A percentile compares a stretch with the other conserved stretches of the same genome.
These are phyloP conservation scores for Microhierax caerulescens DNA, from an alignment of 2,797 vertebrate species.

Conservation along the genomic window DNA sequence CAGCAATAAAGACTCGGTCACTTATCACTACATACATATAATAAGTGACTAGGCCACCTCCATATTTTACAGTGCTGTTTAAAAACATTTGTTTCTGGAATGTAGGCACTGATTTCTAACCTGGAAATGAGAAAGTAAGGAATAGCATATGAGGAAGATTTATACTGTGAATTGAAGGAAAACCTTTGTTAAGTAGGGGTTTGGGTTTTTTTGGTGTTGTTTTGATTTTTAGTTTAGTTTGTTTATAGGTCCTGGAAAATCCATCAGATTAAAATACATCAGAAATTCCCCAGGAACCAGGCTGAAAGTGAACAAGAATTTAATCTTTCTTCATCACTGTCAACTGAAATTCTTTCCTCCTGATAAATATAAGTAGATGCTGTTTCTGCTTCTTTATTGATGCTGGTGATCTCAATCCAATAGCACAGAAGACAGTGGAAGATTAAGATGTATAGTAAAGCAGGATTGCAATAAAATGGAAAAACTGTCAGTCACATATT, in stretches of 20 bases:
- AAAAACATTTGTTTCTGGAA: background rate
- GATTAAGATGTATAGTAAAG: slow-evolving; percentile 59
- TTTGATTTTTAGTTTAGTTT: background rate
- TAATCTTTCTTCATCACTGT: slow-evolving; percentile 58
- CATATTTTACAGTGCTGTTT: background rate
- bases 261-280: slow-evolving; percentile 39
- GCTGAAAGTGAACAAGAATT: slow-evolving; percentile 38
- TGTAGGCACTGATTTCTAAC: background rate
- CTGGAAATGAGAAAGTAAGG: background rate
- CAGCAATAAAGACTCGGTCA: background rate
- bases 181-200: background rate
- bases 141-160: background rate
- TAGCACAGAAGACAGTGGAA: slow-evolving; percentile 15
- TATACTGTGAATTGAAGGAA: background rate
- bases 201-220: background rate
- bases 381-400: slow-evolving; percentile 48
- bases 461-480: slow-evolving; percentile 32
- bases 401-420: slow-evolving; percentile 41
- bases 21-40: background rate
- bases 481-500: slow-evolving; percentile 38
- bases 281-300: slow-evolving; percentile 34
- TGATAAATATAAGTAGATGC: slow-evolving; percentile 56
- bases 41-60: background rate
- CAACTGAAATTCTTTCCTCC: slow-evolving; percentile 29
- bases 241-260: slow-evolving; percentile 15